Evolutionary conservation across 2,797 vertebrate genomes (phyloP), one percentile per base, ranked within the genome.

Genomic region (Crenuchus spilurus): DNA sequence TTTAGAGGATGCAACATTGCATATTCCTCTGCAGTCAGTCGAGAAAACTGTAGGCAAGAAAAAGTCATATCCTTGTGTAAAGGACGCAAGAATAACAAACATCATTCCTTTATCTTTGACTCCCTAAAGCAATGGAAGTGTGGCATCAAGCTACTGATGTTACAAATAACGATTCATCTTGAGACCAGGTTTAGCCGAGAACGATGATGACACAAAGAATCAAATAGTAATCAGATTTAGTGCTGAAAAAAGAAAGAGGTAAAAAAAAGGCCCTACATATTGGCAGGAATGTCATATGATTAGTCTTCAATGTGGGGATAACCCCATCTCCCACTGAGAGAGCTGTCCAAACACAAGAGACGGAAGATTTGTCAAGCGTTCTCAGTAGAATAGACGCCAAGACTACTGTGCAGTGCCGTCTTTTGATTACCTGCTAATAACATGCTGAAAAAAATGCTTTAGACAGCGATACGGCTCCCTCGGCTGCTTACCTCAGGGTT

Each of bases 281-380:
- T 44, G 14, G 22, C 1, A 11, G 26, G 24, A 41, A 54, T 22
- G 6, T n/a, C 6, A 1, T 2, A 5, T 57, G 72, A 60, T 67
- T 22, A 74, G 62, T 16, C 57, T 28, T 26, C 60, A 55, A 30
- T 39, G 16, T 24, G 20, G 60, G 54, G 39, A 73, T 37, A 67
- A 79, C 55, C 72, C 71, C 54, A 18, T 74, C 58, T 60, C 35
- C 54, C 10, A 22, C 11, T n/a, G 60, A 76, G 35, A 72, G 31
- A 42, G 62, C 41, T 9, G 18, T 16, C 49, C 39, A 41, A 31
- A 76, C 42, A 14, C 35, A 51, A 5, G 26, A 72, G 62, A 60
- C 49, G 39, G 18, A n/a, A 3, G 18, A 6, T 51, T 39, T 58
- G 26, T 48, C 42, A 61, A 42, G 44, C 6, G 20, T 26, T 62